A percentile compares a stretch with the other conserved stretches of the same genome.
These are phyloP conservation scores for Pachycephus smyrnensis DNA, from an alignment of 2,888 invertebrate species.

Conservation along the genomic window DNA sequence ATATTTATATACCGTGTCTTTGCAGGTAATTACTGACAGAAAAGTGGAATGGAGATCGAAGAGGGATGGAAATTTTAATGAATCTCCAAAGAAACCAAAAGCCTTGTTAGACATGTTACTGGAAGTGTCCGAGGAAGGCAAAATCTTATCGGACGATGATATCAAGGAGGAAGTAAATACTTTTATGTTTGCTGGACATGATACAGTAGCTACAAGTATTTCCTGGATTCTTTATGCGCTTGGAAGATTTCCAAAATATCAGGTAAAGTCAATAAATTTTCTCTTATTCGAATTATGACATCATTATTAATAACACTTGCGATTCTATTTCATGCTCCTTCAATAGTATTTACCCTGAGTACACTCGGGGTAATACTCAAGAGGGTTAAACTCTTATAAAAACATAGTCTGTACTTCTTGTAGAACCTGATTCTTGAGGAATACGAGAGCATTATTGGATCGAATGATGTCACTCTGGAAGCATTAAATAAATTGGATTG, in stretches of 20 bases:
- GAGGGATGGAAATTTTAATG: constrained; percentile 40
- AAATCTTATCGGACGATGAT: constrained; percentile 52
- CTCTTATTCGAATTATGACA: not conserved
- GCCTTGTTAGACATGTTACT: constrained; percentile 71
- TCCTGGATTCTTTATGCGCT: constrained; percentile 70
- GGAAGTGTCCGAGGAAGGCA: constrained; percentile 65
- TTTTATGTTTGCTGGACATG: constrained; percentile 70
- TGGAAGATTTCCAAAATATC: constrained; percentile 69
- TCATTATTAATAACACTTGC: too few species aligned
- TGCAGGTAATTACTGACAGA: constrained; percentile 52
- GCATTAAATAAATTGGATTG: constrained; percentile 53
- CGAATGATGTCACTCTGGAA: constrained; percentile 47
- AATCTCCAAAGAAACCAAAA: constrained; percentile 48
- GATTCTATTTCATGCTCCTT: too few species aligned
- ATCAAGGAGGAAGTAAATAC: constrained; percentile 65
- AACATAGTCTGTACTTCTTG: constrained; percentile 7
- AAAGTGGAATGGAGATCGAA: constrained; percentile 45
- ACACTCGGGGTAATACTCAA: too few species aligned
- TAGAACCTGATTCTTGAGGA: constrained; percentile 55
- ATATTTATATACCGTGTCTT: not conserved
- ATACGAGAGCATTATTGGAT: constrained; percentile 38
- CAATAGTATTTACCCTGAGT: too few species aligned
- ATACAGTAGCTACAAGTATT: constrained; percentile 71
- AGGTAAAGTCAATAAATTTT: constrained; percentile 47
- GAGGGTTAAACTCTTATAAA: constrained; percentile 9